phyloP scores from a whole-genome alignment of 2,113 vertebrate species.

The Scolopax mira region DNA sequence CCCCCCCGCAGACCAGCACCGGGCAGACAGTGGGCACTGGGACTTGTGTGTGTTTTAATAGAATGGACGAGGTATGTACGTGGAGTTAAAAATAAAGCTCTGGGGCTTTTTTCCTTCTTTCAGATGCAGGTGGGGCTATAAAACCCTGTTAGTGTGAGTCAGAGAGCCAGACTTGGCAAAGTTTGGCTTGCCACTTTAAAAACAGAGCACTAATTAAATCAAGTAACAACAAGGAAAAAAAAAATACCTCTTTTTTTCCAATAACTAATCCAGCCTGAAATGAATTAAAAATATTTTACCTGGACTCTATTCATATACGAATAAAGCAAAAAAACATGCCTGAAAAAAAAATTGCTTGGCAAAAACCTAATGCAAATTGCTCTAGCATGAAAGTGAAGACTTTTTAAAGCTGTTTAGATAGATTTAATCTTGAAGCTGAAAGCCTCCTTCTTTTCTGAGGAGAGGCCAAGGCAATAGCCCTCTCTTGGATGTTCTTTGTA shows the following conservation, averaged over 20 bases:
- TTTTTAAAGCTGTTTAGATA: slow-evolving; percentile 1
- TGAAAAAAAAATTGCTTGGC: slow-evolving; percentile 19
- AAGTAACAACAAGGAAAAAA: slow-evolving; percentile 65
- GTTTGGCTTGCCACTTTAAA: slow-evolving; percentile 56
- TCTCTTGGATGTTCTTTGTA: neutral
- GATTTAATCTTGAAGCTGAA: neutral
- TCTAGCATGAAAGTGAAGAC: slow-evolving; percentile 20
- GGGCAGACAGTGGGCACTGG: neutral
- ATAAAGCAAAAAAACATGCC: slow-evolving; percentile 57
- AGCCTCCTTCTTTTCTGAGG: neutral
- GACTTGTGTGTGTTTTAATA: slow-evolving; percentile 1
- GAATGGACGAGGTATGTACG: neutral
- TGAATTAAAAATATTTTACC: slow-evolving; percentile 81
- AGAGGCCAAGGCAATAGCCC: neutral
- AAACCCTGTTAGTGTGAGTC: slow-evolving; percentile 67
- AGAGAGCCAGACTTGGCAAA: slow-evolving; percentile 68
- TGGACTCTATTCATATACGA: slow-evolving; percentile 62
- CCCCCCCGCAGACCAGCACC: neutral
- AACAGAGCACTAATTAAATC: slow-evolving; percentile 71
- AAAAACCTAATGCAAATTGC: slow-evolving; percentile 38
- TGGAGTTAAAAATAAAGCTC: slow-evolving; percentile 68
- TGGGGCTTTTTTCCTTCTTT: slow-evolving; percentile 53
- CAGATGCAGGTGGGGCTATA: slow-evolving; percentile 73
- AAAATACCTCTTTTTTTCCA: slow-evolving; percentile 64
- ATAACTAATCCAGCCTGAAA: slow-evolving; percentile 71